phyloP scores from a whole-genome alignment of 2,888 invertebrate species.

The Deilephila porcellus region DNA sequence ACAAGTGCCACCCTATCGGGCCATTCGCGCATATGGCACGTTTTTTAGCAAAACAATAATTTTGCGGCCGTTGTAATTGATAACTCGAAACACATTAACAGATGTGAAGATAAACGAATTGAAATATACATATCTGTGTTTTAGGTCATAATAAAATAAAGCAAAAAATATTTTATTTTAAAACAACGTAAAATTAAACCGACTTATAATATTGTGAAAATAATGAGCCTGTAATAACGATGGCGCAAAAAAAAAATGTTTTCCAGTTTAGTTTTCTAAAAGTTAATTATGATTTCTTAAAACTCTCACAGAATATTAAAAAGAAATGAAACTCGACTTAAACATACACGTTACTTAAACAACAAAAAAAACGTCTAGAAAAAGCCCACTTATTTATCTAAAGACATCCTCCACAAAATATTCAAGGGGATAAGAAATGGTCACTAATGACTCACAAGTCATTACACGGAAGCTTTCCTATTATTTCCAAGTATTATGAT shows the following conservation, averaged over 20 bases:
- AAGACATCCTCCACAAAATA: conserved; percentile 15
- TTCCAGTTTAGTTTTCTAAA: not conserved
- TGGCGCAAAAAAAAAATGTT: not conserved
- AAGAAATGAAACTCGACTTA: too few relatives aligned
- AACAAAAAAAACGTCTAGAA: not conserved
- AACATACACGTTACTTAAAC: not conserved
- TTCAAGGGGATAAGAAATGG: conserved; percentile 20
- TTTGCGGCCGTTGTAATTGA: conserved; percentile 45
- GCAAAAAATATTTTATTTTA: too few relatives aligned
- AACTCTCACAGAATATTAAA: too few relatives aligned
- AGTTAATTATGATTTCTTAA: too few relatives aligned
- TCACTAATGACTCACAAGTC: conserved; percentile 18
- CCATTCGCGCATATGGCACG: conserved; percentile 66
- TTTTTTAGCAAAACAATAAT: conserved; percentile 46
- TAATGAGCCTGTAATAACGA: too few relatives aligned
- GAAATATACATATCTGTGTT: not conserved
- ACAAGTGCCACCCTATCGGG: conserved; percentile 67
- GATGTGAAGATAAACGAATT: conserved; percentile 2
- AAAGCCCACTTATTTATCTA: conserved; percentile 9
- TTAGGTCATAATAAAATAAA: too few relatives aligned
- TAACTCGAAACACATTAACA: conserved; percentile 37
- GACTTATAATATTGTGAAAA: too few relatives aligned
- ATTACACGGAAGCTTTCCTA: conserved; percentile 22
- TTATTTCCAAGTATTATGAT: conserved; percentile 38
- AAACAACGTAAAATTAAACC: too few relatives aligned